Evolutionary conservation across 2,888 invertebrate species (phyloP), one percentile per base, ranked within the genome.

Genomic region (Drosophila putrida): DNA sequence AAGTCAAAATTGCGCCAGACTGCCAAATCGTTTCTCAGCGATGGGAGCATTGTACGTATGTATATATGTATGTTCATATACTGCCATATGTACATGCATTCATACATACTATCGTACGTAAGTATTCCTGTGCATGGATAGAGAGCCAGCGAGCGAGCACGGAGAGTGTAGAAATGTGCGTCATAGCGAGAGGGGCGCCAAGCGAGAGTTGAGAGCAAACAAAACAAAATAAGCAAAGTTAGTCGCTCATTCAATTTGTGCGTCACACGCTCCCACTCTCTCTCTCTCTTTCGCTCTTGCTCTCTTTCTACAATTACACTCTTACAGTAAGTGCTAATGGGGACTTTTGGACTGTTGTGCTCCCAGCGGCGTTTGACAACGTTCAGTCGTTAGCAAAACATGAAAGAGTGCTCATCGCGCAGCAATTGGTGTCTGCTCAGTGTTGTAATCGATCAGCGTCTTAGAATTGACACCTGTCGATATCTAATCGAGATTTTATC

Each of bases 401-500:
- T 92, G 93, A 92, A 90, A 92, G 84, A 90, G 91, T 87, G 88
- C 89, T 91, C 92, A 90, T 91, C 91, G 89, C 82, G 90, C 84
- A 83, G 87, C 84, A 89, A 78, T 79, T 90, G 90, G 76, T 82
- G 80, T 90, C 79, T 90, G 87, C 88, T 91, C 82, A 91, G 91
- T 91, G 90, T 92, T 90, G 84, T 89, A 79, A 90, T 90, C 83
- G 92, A 92, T 90, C 91, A 92, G 90, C 91, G 92, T 89, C 91
- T 92, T 88, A 82, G 90, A 85, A 90, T 91, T 91, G 92, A 92
- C 91, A 92, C 92, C 92, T 91, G 92, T 90, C 91, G 90, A 90
- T 92, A 92, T 91, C 91, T 92, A 89, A 91, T 92, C 79, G 91
- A 91, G 84, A 92, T 92, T 75, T 69, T 92, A 78, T 92, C 92